Conservation (phyloP, 37 sponge, comb jelly and placozoan species). For the Aphrocallistes beatrix region DNA sequence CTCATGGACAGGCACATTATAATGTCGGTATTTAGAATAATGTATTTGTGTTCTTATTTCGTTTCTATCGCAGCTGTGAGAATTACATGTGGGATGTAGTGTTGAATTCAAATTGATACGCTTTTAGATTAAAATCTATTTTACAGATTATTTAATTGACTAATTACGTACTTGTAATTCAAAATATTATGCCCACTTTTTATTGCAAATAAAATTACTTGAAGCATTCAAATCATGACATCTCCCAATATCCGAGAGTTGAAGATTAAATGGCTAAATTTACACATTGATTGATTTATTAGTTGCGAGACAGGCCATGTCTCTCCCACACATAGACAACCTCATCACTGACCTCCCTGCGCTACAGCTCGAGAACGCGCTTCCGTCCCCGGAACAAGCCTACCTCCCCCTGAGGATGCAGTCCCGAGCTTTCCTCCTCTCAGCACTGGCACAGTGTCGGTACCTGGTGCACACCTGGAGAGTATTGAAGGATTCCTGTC, state of each 20-base stretch:
- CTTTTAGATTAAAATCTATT: too few species aligned
- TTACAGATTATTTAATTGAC: too few species aligned
- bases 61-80: too few species aligned
- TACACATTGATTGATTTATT: neutral
- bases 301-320: neutral
- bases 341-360: neutral
- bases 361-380: neutral
- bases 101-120: too few species aligned
- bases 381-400: neutral
- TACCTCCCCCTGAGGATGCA: neutral
- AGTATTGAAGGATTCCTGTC: neutral
- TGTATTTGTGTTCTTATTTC: neutral
- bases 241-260: neutral
- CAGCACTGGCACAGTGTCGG: neutral
- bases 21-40: neutral
- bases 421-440: neutral
- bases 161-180: too few species aligned
- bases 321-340: slow-evolving; percentile 3
- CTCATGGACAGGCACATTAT: neutral
- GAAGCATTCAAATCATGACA: too few species aligned
- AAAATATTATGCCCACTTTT: too few species aligned
- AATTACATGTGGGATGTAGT: too few species aligned
- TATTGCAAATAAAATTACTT: too few species aligned
- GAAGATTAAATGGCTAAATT: neutral
- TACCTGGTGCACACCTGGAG: neutral